Base-by-base conservation (phyloP, 2,888 invertebrate species). In the Caenorhabditis sp. region DNA sequence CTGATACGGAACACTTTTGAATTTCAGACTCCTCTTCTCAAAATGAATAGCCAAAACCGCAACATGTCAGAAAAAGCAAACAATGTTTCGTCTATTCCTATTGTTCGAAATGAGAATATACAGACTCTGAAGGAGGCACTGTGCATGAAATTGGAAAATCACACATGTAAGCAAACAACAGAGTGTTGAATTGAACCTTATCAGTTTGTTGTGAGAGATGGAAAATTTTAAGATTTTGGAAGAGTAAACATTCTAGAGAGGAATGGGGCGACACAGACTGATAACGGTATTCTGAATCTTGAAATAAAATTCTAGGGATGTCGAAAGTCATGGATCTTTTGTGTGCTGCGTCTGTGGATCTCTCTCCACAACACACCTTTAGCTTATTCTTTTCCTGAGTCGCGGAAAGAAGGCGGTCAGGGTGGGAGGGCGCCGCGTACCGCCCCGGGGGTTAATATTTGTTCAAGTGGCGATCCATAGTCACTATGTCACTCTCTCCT, bases 381-480 rank as follows among this genome's bases (percentile, higher is more conserved):
- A 47, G 64, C 66, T 31, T 47, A 56, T 68, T 56, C 63, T 66
- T 66, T 44, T 51, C 54, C 63, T n/a, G 70, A 77, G 69, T 70
- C 70, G 77, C 77, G 70, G 66, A 66, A 58, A 68, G 41, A 38
- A 38, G 56, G 69, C 49, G 49, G 54, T 26, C 54, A 22, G 47
- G 54, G 54, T 44, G 44, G 44, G 68, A 69, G 59, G 70, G 77
- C 77, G 77, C 83, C 80, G 83, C 80, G 80, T 75, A 54, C 75
- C 75, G 75, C 75, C 64, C 74, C 31, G 64, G 38, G 70, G 80
- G 79, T 80, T 79, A 79, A 82, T 85, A 85, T 85, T 85, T 85
- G 82, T 85, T 85, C 85, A 82, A 85, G 84, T 81, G 85, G 82
- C 66, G 77, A 76, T 73, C 73, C 58, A 64, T 51, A 80, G 80